Percentiles rank a stretch among this genome's conserved stretches.
These are phyloP conservation scores for Hippoglossus hippoglossus DNA, from an alignment of 2,797 vertebrate species.

Conservation along the genomic window DNA sequence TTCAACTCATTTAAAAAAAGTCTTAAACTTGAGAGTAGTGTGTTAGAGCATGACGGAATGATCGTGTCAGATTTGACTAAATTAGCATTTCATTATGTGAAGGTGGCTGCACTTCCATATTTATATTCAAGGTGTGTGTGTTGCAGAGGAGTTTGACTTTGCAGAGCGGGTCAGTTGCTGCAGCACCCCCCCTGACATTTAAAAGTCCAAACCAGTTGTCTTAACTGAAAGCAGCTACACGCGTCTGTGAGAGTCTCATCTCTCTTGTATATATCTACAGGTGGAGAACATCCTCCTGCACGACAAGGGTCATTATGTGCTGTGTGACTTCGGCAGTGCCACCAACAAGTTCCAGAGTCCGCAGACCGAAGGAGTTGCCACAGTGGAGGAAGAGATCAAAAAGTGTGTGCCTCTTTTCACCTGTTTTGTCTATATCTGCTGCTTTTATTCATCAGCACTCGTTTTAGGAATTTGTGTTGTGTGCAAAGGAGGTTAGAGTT, in stretches of 20 bases:
- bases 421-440: neutral
- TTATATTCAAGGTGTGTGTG: neutral
- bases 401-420: conserved; percentile 85
- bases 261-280: conserved; percentile 69
- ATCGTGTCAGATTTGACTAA: neutral
- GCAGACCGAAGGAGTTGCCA: conserved; percentile 92
- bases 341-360: conserved; percentile 98
- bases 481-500: no score
- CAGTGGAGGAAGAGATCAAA: conserved; percentile 97
- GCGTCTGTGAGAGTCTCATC: conserved; percentile 7
- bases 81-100: conserved; percentile 6
- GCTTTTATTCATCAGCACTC: conserved; percentile 13
- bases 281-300: conserved; percentile 99
- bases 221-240: neutral
- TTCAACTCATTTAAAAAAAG: conserved; percentile 1
- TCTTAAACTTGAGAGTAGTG: neutral
- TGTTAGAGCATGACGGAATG: neutral
- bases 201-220: neutral
- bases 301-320: conserved; percentile 96
- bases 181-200: neutral
- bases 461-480: neutral
- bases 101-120: neutral
- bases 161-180: neutral
- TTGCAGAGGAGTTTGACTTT: conserved; percentile 5
- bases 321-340: conserved; percentile 98